A percentile compares a stretch with the other conserved stretches of the same genome.
Conservation (phyloP, 2,797 vertebrate genomes). For the Danio tinwini region DNA sequence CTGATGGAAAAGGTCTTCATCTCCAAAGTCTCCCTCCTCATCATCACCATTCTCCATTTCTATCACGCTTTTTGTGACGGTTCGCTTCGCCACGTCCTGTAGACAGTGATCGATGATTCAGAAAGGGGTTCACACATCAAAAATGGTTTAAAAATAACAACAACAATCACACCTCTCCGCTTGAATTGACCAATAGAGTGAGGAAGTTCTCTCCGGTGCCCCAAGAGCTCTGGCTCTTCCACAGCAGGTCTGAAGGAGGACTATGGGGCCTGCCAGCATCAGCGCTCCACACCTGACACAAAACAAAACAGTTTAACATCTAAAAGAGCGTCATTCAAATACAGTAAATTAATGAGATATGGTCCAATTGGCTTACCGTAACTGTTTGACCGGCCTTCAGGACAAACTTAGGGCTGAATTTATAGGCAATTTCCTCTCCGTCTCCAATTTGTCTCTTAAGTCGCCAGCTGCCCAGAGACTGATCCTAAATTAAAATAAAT, state of each 20-base stretch:
- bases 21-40: constrained; percentile 87
- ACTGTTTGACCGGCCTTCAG: constrained; percentile 92
- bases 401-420: constrained; percentile 94
- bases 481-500: constrained; percentile 80
- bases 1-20: constrained; percentile 88
- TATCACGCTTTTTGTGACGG: constrained; percentile 78
- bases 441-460: constrained; percentile 88
- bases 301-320: not conserved
- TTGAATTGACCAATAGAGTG: constrained; percentile 83
- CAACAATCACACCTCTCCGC: constrained; percentile 81
- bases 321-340: no score
- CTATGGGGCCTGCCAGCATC: constrained; percentile 88
- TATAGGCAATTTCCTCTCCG: constrained; percentile 88
- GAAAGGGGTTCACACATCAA: not conserved
- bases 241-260: constrained; percentile 90
- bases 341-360: not conserved
- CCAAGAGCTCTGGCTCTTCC: constrained; percentile 95
- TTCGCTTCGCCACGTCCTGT: constrained; percentile 91
- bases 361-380: constrained; percentile 79
- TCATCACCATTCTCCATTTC: constrained; percentile 79
- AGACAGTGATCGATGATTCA: constrained; percentile 4
- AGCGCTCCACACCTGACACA: constrained; percentile 89
- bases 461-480: constrained; percentile 93
- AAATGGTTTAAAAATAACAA: not conserved
- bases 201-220: constrained; percentile 83